These are phyloP conservation scores for Gorsachius magnificus DNA, from an alignment of 2,797 vertebrate species.

Conservation along the genomic window DNA sequence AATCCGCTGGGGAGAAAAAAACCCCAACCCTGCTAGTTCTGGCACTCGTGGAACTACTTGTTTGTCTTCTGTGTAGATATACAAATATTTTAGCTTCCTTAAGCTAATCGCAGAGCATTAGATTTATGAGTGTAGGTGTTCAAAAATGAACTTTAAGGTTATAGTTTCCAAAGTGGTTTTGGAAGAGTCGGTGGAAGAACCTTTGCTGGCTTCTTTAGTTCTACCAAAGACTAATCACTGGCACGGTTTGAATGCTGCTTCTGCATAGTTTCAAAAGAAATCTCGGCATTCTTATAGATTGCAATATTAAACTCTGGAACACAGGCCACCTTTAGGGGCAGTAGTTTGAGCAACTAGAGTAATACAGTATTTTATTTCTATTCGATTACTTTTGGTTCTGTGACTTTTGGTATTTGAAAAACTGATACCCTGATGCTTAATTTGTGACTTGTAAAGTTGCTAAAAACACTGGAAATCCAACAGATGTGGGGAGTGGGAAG, in stretches of 20 bases:
- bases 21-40: neutral
- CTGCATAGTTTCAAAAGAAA: neutral
- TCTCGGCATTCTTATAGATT: fast-evolving
- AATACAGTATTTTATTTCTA: neutral
- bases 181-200: neutral
- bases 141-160: neutral
- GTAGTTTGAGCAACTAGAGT: neutral
- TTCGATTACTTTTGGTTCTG: neutral
- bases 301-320: neutral
- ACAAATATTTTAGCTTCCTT: neutral
- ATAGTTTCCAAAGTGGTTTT: neutral
- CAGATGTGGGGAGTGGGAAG: neutral
- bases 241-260: neutral
- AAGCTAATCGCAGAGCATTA: neutral
- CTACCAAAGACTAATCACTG: neutral
- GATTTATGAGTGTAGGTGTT: neutral
- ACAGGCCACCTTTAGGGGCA: neutral
- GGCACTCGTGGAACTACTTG: neutral
- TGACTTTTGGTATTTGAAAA: neutral
- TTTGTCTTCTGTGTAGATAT: neutral
- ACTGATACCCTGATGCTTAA: neutral
- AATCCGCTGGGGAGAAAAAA: neutral
- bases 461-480: neutral
- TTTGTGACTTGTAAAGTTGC: neutral
- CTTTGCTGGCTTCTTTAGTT: neutral